Percentiles rank a stretch among this genome's conserved stretches.
Evolutionary conservation across 2,888 invertebrate genomes (phyloP).

Genomic region (Drosophila pseudotakahashii): DNA sequence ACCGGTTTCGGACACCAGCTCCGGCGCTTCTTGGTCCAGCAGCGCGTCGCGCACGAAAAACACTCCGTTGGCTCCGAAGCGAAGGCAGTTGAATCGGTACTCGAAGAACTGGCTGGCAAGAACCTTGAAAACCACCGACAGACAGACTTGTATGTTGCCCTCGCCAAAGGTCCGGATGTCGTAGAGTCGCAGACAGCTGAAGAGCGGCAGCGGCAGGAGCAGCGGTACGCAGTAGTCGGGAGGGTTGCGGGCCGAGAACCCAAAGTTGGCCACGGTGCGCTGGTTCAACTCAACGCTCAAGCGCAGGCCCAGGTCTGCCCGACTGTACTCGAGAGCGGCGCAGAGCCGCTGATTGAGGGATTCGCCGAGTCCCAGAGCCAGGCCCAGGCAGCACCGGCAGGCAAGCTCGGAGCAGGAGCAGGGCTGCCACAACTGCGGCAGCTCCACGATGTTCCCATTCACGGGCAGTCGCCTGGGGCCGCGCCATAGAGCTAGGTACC

Average conservation of each 20-base stretch:
- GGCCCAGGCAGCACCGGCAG: constrained; percentile 68
- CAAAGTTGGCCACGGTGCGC: constrained; percentile 43
- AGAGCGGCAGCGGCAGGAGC: constrained; percentile 59
- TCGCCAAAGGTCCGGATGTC: constrained; percentile 49
- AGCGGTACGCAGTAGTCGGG: constrained; percentile 67
- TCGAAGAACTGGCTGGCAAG: constrained; percentile 57
- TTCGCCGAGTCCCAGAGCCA: constrained; percentile 45
- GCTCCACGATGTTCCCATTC: constrained; percentile 57
- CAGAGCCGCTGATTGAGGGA: constrained; percentile 54
- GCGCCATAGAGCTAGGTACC: constrained; percentile 11
- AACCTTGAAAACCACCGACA: constrained; percentile 59
- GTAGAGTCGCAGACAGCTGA: constrained; percentile 65
- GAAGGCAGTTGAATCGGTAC: constrained; percentile 63
- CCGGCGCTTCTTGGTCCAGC: constrained; percentile 2
- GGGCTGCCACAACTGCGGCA: constrained; percentile 62
- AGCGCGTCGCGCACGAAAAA: constrained; percentile 13
- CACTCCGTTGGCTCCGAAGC: constrained; percentile 55
- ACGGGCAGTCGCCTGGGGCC: constrained; percentile 16
- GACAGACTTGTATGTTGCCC: constrained; percentile 55
- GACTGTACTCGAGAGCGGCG: constrained; percentile 40
- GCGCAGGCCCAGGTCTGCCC: constrained; percentile 30
- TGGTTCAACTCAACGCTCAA: constrained; percentile 57
- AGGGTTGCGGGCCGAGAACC: constrained; percentile 53
- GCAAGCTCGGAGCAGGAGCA: constrained; percentile 58
- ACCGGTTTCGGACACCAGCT: constrained; percentile 3